phyloP scores from a whole-genome alignment of 2,113 vertebrate species.

The Aphelocoma coerulescens region DNA sequence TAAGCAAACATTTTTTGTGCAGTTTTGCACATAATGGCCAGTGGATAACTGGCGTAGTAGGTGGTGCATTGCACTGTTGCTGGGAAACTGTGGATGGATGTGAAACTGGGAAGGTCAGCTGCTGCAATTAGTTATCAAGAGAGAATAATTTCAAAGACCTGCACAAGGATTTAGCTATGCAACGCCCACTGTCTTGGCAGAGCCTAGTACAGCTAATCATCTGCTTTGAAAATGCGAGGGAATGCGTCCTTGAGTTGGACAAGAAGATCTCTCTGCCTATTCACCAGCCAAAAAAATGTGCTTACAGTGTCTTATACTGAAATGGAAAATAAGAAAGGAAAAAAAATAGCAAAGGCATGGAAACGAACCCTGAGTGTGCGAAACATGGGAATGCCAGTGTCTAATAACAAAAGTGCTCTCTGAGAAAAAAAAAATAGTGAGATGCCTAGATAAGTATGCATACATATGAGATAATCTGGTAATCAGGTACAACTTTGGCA shows the following conservation, averaged over 20 bases:
- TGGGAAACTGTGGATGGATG: background rate
- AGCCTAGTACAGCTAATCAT: background rate
- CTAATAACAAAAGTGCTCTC: background rate
- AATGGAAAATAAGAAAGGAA: background rate
- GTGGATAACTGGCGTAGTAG: background rate
- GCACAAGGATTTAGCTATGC: background rate
- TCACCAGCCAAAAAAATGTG: background rate
- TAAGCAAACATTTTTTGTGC: accelerated
- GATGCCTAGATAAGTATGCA: background rate
- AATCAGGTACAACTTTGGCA: background rate
- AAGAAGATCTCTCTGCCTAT: background rate
- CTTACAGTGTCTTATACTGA: background rate
- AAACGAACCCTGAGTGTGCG: background rate
- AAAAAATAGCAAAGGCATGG: background rate
- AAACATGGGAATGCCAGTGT: background rate
- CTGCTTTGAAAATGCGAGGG: background rate
- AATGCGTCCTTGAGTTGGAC: background rate
- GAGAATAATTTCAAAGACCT: conserved; percentile 13
- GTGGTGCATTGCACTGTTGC: background rate
- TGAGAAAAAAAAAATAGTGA: background rate
- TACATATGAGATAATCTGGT: accelerated
- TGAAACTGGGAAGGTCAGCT: background rate
- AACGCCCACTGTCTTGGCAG: background rate
- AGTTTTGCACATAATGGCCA: background rate
- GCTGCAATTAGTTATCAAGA: background rate